Evolutionary conservation across 2,888 invertebrate species (phyloP), one percentile per base, ranked within the genome.

Genomic region (Drosophila engyochracea): DNA sequence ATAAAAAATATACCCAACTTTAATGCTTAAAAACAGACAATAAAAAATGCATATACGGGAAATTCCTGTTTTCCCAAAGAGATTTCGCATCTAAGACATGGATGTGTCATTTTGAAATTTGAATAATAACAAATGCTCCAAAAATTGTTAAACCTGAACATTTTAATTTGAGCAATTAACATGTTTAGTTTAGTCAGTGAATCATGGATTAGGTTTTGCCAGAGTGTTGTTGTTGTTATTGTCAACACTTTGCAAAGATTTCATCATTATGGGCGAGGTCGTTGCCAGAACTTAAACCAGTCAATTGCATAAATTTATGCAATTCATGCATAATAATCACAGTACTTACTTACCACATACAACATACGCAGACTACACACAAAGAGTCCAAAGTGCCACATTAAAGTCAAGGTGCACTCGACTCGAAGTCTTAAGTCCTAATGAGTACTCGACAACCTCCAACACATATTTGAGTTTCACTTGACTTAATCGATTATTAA

Each of bases 341-440:
- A 61, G 28, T 28, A n/a, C n/a, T 28, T 39, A 14, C 28, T n/a
- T 39, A 14, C 28, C 14, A 7, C 19, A 14, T 14, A 25, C 19
- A n/a, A 35, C 35, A 68, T 51, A 73, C 62, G 55, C n/a, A 33
- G 66, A 52, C 67, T 51, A n/a, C 35, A 33, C 44, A 51, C 54
- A 49, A 55, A 55, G 30, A 51, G 54, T 22, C 33, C 64, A 65
- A 58, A 61, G 44, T 64, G 58, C 57, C 44, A 60, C 74, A 62
- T 57, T 61, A 33, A 62, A 84, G 59, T 85, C 83, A 82, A 79
- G 70, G 73, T 65, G 19, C 47, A 39, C 77, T 83, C 53, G 74
- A 49, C 37, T 47, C 33, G 53, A 16, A 62, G 52, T 37, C 55
- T 30, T 37, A 52, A 57, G 57, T 69, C 49, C 58, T 1, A 35